These are phyloP conservation scores for Siniperca chuatsi DNA, from an alignment of 2,113 vertebrate genomes.

Conservation along the genomic window DNA sequence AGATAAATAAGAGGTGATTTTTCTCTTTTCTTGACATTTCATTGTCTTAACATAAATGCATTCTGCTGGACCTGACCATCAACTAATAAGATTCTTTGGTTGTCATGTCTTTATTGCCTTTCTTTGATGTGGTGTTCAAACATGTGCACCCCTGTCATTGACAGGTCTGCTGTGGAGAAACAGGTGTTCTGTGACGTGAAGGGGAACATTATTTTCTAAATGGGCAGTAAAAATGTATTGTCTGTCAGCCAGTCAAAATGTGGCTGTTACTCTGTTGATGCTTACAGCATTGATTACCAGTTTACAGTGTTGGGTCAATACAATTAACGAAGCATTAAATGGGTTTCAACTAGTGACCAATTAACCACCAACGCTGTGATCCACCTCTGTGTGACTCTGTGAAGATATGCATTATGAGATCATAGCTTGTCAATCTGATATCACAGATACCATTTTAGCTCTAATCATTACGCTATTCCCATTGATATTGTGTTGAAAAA, in stretches of 20 bases:
- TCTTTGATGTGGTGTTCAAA: slow-evolving; percentile 40
- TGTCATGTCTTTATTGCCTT: slow-evolving; percentile 6
- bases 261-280: slow-evolving; percentile 6
- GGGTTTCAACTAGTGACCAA: slow-evolving; percentile 37
- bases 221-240: slow-evolving; percentile 27
- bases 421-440: neutral
- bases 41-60: no score
- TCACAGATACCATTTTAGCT: neutral
- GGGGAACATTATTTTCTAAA: slow-evolving; percentile 29
- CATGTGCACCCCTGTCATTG: slow-evolving; percentile 17
- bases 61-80: neutral
- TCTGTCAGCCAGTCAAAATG: slow-evolving; percentile 31
- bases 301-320: slow-evolving; percentile 48
- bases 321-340: slow-evolving; percentile 61
- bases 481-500: neutral
- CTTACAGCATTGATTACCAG: slow-evolving; percentile 59
- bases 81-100: slow-evolving; percentile 15
- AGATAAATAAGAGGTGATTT: neutral
- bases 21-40: neutral
- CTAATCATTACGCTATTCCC: neutral
- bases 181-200: slow-evolving; percentile 54
- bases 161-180: slow-evolving; percentile 34
- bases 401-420: neutral
- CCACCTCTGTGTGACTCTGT: slow-evolving; percentile 4
- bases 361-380: slow-evolving; percentile 38